phyloP scores from a whole-genome alignment of 2,888 invertebrate species.

The Scaptomyza polygonia region DNA sequence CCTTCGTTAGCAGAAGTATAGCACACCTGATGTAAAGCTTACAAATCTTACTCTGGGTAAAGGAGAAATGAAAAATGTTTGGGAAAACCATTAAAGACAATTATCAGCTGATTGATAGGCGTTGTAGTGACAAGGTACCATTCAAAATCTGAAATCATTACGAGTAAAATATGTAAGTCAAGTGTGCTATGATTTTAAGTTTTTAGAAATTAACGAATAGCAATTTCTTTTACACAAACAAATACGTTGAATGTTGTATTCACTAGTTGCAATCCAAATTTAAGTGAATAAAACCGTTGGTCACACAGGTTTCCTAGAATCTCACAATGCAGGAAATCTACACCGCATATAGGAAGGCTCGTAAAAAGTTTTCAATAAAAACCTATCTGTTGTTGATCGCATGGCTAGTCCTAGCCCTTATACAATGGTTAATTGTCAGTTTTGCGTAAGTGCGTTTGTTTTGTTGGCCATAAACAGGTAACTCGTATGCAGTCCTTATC shows the following conservation, averaged over 20 bases:
- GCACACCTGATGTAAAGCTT: too few species aligned
- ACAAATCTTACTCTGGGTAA: too few species aligned
- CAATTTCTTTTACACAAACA: conserved; percentile 6
- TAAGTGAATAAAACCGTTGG: conserved; percentile 3
- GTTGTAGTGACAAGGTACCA: too few species aligned
- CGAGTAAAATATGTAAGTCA: neutral
- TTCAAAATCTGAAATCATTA: neutral
- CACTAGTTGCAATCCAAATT: conserved; percentile 6
- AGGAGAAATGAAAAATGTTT: too few species aligned
- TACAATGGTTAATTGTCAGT: conserved; percentile 39
- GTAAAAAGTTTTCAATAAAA: conserved; percentile 26
- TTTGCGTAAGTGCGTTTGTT: conserved; percentile 37
- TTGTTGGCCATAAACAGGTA: neutral
- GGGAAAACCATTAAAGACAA: too few species aligned
- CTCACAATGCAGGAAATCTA: conserved; percentile 4
- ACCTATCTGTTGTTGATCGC: conserved; percentile 9
- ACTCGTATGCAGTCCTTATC: neutral
- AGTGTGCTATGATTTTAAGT: neutral
- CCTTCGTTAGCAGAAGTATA: too few species aligned
- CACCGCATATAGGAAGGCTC: conserved; percentile 21
- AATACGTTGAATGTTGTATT: neutral
- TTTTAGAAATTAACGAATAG: neutral
- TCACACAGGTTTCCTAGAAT: too few species aligned
- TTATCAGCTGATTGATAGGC: too few species aligned
- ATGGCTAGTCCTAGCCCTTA: conserved; percentile 34